Base-by-base conservation (phyloP, 1,140 invertebrate species). In the Drosophila sturtevanti region DNA sequence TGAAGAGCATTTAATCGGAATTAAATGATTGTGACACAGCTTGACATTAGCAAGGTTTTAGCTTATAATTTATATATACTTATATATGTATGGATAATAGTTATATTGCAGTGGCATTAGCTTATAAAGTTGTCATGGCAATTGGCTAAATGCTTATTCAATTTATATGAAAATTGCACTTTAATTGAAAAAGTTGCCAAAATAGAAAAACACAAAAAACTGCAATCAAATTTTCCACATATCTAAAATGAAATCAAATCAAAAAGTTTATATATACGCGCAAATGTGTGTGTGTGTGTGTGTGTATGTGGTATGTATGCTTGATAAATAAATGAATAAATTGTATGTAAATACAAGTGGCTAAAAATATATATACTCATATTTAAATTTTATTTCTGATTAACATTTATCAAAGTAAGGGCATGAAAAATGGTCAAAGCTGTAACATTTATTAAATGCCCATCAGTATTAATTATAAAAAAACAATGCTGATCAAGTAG, bases 211-310 rank as follows among this genome's bases (percentile, higher is more conserved):
- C 41, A 0, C 16, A 21, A 21, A 48, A 21, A 14, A 48, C 21
- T 10, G 3, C 21, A 48, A 48, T 48, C 16, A 48, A 18, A 48
- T 48, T 48, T 48, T 48, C 5, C 10, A 35, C 64, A 64, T 81
- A 81, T 87, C 74, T 86, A 16, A 78, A 86, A 86, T 86, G 52
- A 44, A 86, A 78, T 86, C 78, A 66, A 21, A 48, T 48, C 41
- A 48, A 18, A 44, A 44, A 44, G 16, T 48, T 0, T 18, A 0
- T 41, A 12, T n/a, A 55, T n/a, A n/a, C n/a, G n/a, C n/a, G n/a
- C n/a, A n/a, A n/a, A 14, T 37, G 21, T 31, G 5, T 11, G 14
- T 54, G 9, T 27, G 22, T 16, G 4, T 62, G 56, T 58, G 37
- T 58, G 38, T 35, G 21, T 31, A 7, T 11, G 14, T 54, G 9